Evolutionary conservation across 2,797 vertebrate species (phyloP), one percentile per base, ranked within the genome.

Genomic region (Xenops minutus): DNA sequence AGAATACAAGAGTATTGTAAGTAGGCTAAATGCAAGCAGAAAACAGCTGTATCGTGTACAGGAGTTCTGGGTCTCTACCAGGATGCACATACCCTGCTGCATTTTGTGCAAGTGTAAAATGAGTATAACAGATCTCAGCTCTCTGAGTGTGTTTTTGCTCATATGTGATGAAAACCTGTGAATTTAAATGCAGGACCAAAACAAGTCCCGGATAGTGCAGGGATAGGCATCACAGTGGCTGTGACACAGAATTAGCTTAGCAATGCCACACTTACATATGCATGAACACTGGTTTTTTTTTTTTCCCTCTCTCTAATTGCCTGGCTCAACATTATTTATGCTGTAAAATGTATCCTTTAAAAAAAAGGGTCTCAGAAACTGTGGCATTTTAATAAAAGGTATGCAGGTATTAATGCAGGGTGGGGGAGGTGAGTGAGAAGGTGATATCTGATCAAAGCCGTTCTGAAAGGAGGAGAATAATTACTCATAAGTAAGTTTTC

Each of bases 361-460:
- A 92, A 88, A 44, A 14, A 85, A 22, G 22, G 43, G 68, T 85
- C 61, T 67, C 80, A 90, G 71, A 85, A 87, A 92, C 12, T 4
- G 6, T 68, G 30, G 18, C 30, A 54, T 85, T 91, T 92, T 64
- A 91, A 77, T 85, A 54, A 82, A 78, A 74, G 55, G 54, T 59
- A 62, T 44, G 74, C 18, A 87, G 52, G 52, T 92, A 86, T 39
- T 73, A 63, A 48, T 54, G 41, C 8, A 34, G 41, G 37, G 18
- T 41, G 41, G 37, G 46, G 44, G 59, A 83, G 55, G 39, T 77
- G 29, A 91, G 55, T 90, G 78, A 82, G 67, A 76, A 87, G 63
- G 56, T 78, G 82, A 19, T 81, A 88, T 51, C 68, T 93, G 87
- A 85, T 88, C 81, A 93, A 90, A 95, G 84, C 79, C 32, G 26